phyloP scores from a whole-genome alignment of 2,113 vertebrate genomes.

The Rhinoptilus africanus region DNA sequence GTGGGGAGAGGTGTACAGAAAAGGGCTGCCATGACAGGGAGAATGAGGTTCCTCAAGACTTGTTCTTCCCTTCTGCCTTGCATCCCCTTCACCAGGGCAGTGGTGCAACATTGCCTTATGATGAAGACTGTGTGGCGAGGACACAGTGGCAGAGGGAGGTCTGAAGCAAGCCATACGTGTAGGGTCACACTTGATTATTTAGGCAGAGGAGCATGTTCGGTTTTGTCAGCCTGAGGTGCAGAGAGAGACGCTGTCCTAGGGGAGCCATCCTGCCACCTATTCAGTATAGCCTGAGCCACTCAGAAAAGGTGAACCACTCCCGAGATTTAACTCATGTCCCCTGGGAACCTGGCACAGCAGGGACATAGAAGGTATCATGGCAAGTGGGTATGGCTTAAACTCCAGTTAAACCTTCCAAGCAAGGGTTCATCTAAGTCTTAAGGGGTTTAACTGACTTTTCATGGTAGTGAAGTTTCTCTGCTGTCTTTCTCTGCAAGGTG shows the following conservation, averaged over 20 bases:
- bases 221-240: not conserved
- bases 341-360: too few relatives aligned
- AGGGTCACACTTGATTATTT: not conserved
- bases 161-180: fast-evolving
- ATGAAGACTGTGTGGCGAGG: not conserved
- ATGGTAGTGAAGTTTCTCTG: not conserved
- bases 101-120: too few relatives aligned
- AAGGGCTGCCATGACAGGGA: too few relatives aligned
- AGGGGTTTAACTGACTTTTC: not conserved
- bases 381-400: not conserved
- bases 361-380: not conserved
- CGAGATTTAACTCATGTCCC: fast-evolving
- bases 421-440: not conserved
- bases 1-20: not conserved
- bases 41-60: not conserved
- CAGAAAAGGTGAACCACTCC: not conserved
- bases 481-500: not conserved
- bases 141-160: not conserved
- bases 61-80: not conserved
- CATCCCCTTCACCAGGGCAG: not conserved
- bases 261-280: not conserved
- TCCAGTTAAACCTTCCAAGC: not conserved
- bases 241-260: not conserved
- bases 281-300: not conserved
- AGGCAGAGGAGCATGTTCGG: not conserved